Conservation (phyloP, 1,140 invertebrate genomes). For the Solen grandis region DNA sequence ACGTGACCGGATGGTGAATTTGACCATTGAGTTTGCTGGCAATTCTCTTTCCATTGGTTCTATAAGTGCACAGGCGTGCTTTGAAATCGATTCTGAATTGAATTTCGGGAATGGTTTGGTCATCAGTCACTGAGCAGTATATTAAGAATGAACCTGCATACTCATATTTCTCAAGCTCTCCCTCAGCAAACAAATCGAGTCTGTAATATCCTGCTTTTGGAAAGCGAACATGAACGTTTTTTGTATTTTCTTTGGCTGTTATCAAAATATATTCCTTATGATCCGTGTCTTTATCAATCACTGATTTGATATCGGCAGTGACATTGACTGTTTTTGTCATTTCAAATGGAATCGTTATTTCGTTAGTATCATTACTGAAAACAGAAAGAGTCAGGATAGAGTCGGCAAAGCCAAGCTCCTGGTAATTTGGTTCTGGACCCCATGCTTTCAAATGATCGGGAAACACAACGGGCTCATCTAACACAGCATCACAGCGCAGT, state of each 20-base stretch:
- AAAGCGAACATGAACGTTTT: constrained; percentile 34
- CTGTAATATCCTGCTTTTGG: constrained; percentile 40
- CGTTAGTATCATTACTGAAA: constrained; percentile 30
- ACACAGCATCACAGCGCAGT: constrained; percentile 38
- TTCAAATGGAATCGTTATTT: constrained; percentile 29
- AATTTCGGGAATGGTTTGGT: constrained; percentile 44
- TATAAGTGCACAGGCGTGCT: constrained; percentile 27
- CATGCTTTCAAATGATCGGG: constrained; percentile 46
- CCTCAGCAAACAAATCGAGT: constrained; percentile 50
- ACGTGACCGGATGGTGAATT: constrained; percentile 19
- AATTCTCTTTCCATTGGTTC: constrained; percentile 43
- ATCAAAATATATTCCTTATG: constrained; percentile 32
- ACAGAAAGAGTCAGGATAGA: constrained; percentile 32
- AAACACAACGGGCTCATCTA: constrained; percentile 1
- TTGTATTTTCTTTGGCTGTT: constrained; percentile 19
- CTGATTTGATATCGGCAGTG: constrained; percentile 29
- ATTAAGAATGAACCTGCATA: constrained; percentile 45
- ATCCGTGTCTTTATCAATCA: constrained; percentile 35
- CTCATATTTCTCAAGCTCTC: constrained; percentile 48
- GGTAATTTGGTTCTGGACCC: constrained; percentile 45
- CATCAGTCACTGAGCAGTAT: constrained; percentile 19
- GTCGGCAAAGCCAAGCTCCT: constrained; percentile 56
- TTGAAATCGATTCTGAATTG: constrained; percentile 40
- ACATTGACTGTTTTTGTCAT: constrained; percentile 20
- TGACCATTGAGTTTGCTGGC: constrained; percentile 25